Conservation (phyloP, 30 jellyfish, hydroid and myxozoan genomes). For the Pelagia noctiluca region DNA sequence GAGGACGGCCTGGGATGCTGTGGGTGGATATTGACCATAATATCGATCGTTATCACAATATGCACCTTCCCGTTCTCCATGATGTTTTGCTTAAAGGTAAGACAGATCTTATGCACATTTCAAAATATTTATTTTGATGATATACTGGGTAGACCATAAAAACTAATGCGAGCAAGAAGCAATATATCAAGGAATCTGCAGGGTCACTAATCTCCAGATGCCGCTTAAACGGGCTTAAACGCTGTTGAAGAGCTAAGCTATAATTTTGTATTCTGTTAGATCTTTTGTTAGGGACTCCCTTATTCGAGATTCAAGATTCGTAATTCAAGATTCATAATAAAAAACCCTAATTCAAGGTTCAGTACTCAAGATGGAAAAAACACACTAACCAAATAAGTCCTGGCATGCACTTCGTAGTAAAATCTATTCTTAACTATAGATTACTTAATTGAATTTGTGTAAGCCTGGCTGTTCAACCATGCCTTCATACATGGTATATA, state of each 20-base stretch:
- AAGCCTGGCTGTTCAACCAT: too few relatives aligned
- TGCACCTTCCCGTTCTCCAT: constrained; percentile 94
- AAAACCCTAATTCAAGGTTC: too few relatives aligned
- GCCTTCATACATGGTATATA: too few relatives aligned
- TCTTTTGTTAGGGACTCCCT: too few relatives aligned
- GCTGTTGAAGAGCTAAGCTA: background rate
- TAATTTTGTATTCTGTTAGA: background rate
- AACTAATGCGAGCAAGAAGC: background rate
- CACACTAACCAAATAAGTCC: too few relatives aligned
- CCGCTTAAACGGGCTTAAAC: background rate
- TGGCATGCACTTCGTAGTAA: too few relatives aligned
- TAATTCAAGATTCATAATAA: too few relatives aligned
- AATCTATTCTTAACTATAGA: too few relatives aligned
- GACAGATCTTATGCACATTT: background rate
- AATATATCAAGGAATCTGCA: too few relatives aligned
- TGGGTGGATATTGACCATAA: constrained; percentile 77
- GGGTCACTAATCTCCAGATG: background rate
- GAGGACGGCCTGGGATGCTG: constrained; percentile 72
- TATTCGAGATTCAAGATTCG: too few relatives aligned
- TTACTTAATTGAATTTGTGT: too few relatives aligned
- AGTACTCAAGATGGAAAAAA: too few relatives aligned
- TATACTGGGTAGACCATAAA: background rate
- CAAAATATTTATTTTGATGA: background rate
- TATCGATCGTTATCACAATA: constrained; percentile 60
- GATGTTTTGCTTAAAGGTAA: constrained; percentile 91